Evolutionary conservation across 1,140 invertebrate genomes (phyloP), one percentile per base, ranked within the genome.

Genomic region (Drosophila lacteicornis): DNA sequence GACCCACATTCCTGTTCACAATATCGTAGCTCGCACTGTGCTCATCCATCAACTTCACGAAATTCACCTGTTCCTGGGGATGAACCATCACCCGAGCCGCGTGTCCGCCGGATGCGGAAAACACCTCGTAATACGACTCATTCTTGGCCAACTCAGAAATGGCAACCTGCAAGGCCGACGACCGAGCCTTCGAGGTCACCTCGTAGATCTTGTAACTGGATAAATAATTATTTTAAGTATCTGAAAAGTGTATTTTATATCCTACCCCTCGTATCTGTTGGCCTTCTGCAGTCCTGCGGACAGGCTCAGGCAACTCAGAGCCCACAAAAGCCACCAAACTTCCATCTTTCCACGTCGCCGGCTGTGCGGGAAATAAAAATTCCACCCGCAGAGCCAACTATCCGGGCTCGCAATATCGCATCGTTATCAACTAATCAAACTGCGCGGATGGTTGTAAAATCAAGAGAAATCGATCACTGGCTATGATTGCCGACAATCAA

Each of bases 131-230:
- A 60, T 70, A 82, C 0, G 59, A 67, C 2, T 60, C 55, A 59
- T 90, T 90, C 17, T 65, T 68, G 1, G 36, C 42, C 58, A 90
- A 43, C 17, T 70, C 55, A 1, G 60, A 45, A 4, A 85, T 12
- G 1, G 57, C 15, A 8, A 51, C 22, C 13, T 50, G 36, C 0
- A 55, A 38, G 4, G 11, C 27, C 7, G 38, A 38, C 1, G 67
- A 60, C 1, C 85, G 81, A 7, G 55, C 46, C 33, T 71, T 74
- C 1, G 43, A 8, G 0, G 42, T 19, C 25, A 90, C 15, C 17
- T 85, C 65, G 27, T 86, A 91, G 19, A 91, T 33, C 61, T 90
- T 90, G 36, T 62, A 90, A 0, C 85, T 90, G 27, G 0, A 45
- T 8, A 17, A 38, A 2, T 2, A 25, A 13, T 1, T 12, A 3